A percentile compares a stretch with the other conserved stretches of the same genome.
These are phyloP conservation scores for Merodon equestris DNA, from an alignment of 2,888 invertebrate species.

Conservation along the genomic window DNA sequence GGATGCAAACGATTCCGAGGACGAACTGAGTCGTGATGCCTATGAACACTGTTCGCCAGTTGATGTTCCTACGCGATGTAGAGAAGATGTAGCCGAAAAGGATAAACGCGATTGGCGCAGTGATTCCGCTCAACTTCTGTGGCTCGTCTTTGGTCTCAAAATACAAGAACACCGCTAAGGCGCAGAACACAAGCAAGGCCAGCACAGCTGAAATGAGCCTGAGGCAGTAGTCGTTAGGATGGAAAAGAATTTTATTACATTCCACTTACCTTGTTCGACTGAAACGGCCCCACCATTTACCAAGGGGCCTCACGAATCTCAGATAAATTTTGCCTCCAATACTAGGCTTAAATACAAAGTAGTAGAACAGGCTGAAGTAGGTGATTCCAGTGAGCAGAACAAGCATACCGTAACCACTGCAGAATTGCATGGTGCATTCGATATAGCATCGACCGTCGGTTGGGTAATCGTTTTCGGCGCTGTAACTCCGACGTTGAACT, in stretches of 20 bases:
- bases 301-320: constrained; percentile 70
- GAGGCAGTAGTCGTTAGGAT: constrained; percentile 40
- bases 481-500: constrained; percentile 41
- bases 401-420: constrained; percentile 87
- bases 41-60: constrained; percentile 89
- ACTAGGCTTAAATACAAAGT: constrained; percentile 82
- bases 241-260: background rate
- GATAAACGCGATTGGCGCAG: constrained; percentile 84
- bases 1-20: constrained; percentile 90
- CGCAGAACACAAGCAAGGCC: constrained; percentile 79
- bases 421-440: constrained; percentile 78
- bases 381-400: constrained; percentile 82
- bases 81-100: constrained; percentile 83
- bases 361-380: constrained; percentile 84
- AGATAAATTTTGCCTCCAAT: constrained; percentile 73
- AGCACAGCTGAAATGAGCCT: constrained; percentile 80
- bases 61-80: constrained; percentile 82
- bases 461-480: background rate
- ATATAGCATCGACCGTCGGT: constrained; percentile 65
- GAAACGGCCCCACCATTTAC: constrained; percentile 72
- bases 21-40: constrained; percentile 91
- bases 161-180: constrained; percentile 82
- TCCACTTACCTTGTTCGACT: constrained; percentile 73
- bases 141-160: constrained; percentile 82
- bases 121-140: constrained; percentile 84